Evolutionary conservation across 2,113 vertebrate genomes (phyloP), one percentile per base, ranked within the genome.

Genomic region (Myocastor coypus): DNA sequence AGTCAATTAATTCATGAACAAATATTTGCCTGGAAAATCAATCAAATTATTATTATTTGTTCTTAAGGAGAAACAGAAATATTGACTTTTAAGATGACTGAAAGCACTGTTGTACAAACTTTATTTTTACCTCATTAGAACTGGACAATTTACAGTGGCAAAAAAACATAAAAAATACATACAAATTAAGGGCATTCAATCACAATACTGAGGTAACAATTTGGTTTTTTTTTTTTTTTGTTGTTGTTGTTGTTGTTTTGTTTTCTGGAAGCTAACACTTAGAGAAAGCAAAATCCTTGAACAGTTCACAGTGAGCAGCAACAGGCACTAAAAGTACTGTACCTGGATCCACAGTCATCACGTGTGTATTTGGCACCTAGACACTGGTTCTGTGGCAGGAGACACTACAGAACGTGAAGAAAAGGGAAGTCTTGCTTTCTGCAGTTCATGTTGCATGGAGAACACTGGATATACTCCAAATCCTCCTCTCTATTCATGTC

Each of bases 41-140:
- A 6, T 68, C 40, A 63, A 85, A 66, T 12, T 24, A 57, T n/a
- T 40, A 85, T 42, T 71, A 2, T n/a, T 83, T 96, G 30, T 92
- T 52, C 16, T 57, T 57, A 26, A 94, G 85, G 13, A 91, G 22
- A 16, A 93, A 85, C 42, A 7, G 10, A 78, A 82, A 4, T 78
- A 83, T 11, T 86, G 37, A 94, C 30, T 71, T 82, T 0, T 78
- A 89, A 40, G 20, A 90, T 73, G 24, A 57, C n/a, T n/a, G 16
- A 68, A 73, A 14, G 68, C 26, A 32, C 71, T 87, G 13, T 84
- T 88, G 83, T 20, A 68, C 16, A 46, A 63, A 66, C 30, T 57
- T 14, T 87, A 83, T 66, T 12, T 90, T 93, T 86, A 55, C 2
- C 37, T 75, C 19, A 81, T 73, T 82, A 69, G 32, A 93, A 94